phyloP scores from a whole-genome alignment of 2,888 invertebrate species.

The Lasioglossum morio region DNA sequence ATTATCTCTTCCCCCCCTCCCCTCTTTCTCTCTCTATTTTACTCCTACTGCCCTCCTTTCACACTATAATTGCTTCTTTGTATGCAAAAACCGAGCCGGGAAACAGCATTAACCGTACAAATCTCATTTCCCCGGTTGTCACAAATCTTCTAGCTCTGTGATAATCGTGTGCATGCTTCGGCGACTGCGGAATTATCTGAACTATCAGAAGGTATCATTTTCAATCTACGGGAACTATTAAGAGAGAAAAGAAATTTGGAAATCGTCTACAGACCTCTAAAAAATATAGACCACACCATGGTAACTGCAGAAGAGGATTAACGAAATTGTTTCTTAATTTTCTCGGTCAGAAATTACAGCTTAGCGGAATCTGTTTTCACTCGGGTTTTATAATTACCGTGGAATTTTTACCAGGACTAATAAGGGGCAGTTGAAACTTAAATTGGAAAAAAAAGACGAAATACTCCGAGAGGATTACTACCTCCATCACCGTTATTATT shows the following conservation, averaged over 20 bases:
- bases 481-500: neutral
- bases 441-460: neutral
- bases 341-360: neutral
- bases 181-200: neutral
- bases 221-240: neutral
- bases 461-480: neutral
- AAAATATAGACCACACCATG: neutral
- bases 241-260: neutral
- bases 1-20: neutral
- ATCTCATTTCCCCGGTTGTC: slow-evolving; percentile 7
- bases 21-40: neutral
- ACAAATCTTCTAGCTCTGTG: slow-evolving; percentile 9
- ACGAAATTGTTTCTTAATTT: neutral
- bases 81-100: neutral
- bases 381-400: neutral
- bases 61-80: slow-evolving; percentile 30
- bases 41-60: neutral
- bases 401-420: neutral
- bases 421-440: neutral
- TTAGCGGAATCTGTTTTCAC: neutral
- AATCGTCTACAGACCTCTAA: neutral
- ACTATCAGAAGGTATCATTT: neutral
- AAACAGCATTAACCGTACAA: slow-evolving; percentile 5
- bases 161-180: neutral
- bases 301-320: neutral